Percentiles rank a stretch among this genome's conserved stretches.
Evolutionary conservation across 2,888 invertebrate genomes (phyloP).

Genomic region (Blastobasis adustella): DNA sequence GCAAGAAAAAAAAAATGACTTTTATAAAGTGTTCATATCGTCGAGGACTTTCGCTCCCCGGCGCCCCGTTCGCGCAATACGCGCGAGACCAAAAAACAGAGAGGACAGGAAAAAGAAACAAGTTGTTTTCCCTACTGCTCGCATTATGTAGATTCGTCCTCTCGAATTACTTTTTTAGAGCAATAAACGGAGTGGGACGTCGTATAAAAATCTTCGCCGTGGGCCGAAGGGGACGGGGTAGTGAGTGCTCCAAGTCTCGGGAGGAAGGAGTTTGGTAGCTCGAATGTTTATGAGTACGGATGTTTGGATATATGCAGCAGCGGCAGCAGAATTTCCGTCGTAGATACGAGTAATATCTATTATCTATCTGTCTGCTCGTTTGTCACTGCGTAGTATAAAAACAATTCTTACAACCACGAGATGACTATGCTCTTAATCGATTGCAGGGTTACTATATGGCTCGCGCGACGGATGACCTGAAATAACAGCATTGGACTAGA

Average conservation of each 20-base stretch:
- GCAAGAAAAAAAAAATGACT: not conserved
- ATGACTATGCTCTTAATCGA: no score
- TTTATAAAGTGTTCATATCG: constrained; percentile 7
- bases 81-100: constrained; percentile 1
- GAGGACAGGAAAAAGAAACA: constrained; percentile 37
- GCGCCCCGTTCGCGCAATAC: no score
- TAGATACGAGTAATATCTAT: no score
- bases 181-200: constrained; percentile 60
- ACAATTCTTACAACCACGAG: no score
- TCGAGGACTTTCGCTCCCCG: constrained; percentile 6
- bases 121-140: constrained; percentile 50
- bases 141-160: constrained; percentile 66
- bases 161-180: constrained; percentile 65
- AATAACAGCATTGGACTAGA: no score
- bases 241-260: constrained; percentile 23
- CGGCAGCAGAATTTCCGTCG: no score
- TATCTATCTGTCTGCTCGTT: no score
- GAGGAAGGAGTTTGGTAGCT: not conserved
- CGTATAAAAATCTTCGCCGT: constrained; percentile 57
- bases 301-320: no score
- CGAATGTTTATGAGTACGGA: no score
- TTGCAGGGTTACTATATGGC: no score
- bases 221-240: constrained; percentile 32
- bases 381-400: no score
- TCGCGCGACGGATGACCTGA: no score